Base-by-base conservation (phyloP, 2,888 invertebrate species). In the Caenorhabditis sulstoni region DNA sequence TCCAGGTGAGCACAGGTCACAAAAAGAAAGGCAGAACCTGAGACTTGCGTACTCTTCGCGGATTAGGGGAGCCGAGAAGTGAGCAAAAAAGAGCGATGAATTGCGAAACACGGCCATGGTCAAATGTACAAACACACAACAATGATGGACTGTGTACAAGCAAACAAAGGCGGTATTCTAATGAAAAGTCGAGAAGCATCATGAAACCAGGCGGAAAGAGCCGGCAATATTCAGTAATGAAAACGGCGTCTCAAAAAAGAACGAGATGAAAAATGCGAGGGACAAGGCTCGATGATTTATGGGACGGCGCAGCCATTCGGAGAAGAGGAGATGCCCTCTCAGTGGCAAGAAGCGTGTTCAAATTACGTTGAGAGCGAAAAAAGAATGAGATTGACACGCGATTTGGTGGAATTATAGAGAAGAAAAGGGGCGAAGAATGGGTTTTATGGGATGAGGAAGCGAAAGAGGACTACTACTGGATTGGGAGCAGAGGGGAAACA, bases 351-450 rank as follows among this genome's bases (percentile, higher is more conserved):
- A 64, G 52, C 52, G 61, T 70, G 70, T 62, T 70, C 70, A 70
- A 62, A 70, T 62, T 70, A 39, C 52, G 59, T 35, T 41, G 44
- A 16, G 11, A 39, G 59, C 39, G 22, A 12, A 9, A 45, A n/a
- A 62, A 8, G 44, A 55, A 62, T 52, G 59, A 47, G 70, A 70
- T 70, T 71, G 71, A 64, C 64, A 73, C 64, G 64, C 73, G 64
- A 73, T 73, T 73, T 73, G 73, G 64, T 64, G 73, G 58, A 73
- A 73, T 73, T 73, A 73, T 70, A 62, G 45, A 61, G 41, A 58
- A 50, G 39, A 61, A 18, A 23, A 29, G 45, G n/a, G n/a, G 35
- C 12, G 57, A 57, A 68, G 49, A 49, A 68, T 58, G 49, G 39
- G 52, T 41, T 68, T 68, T 53, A 41, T 57, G 23, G 9, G 47